Conservation (phyloP, 1,140 invertebrate species). For the Portunus trituberculatus region DNA sequence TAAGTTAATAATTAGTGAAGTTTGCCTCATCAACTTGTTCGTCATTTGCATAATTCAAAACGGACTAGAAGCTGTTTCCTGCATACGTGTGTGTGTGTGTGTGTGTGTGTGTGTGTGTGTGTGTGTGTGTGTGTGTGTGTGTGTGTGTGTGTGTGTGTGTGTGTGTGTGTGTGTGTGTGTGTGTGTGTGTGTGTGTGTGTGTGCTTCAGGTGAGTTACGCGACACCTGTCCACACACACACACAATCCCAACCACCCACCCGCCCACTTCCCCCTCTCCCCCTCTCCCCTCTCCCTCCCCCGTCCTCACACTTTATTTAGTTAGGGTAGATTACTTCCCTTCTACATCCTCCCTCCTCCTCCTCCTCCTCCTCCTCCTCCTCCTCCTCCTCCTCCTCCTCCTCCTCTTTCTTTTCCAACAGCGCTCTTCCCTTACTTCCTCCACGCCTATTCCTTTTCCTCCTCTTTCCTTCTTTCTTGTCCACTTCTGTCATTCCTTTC, state of each 20-base stretch:
- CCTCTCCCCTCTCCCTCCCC: neutral
- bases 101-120: too few relatives aligned
- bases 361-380: neutral
- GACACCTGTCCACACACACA: too few relatives aligned
- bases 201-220: too few relatives aligned
- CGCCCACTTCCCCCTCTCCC: neutral
- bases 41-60: too few relatives aligned
- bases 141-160: too few relatives aligned
- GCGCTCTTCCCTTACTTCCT: neutral
- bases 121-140: slow-evolving; percentile 24
- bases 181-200: slow-evolving; percentile 16
- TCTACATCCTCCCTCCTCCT: neutral
- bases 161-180: neutral
- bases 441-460: neutral
- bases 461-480: neutral
- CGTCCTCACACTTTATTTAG: too few relatives aligned
- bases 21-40: too few relatives aligned
- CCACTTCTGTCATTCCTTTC: neutral
- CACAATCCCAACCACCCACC: too few relatives aligned
- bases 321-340: too few relatives aligned
- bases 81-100: too few relatives aligned
- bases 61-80: too few relatives aligned
- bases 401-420: neutral
- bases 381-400: neutral
- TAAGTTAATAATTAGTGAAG: too few relatives aligned